Conservation (phyloP, 30 jellyfish, hydroid and myxozoan species). For the Hydractinia symbiolongicarpus region DNA sequence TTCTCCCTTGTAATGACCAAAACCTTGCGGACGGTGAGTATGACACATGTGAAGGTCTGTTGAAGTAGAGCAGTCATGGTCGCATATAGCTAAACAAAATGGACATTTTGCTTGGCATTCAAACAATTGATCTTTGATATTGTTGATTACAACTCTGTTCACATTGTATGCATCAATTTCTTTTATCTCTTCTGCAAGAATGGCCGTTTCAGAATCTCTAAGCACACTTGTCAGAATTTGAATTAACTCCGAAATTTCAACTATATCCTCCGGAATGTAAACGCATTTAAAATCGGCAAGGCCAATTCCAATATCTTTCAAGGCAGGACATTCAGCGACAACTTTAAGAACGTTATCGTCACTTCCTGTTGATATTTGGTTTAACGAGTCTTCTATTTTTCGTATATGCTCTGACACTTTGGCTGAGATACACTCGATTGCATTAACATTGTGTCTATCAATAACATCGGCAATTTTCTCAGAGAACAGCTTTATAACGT, state of each 20-base stretch:
- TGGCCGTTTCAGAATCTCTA: neutral
- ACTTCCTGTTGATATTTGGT: no score
- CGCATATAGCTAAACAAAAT: slow-evolving; percentile 13
- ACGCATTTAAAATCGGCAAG: no score
- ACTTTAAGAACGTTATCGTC: no score
- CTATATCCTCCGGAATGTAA: no score
- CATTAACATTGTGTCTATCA: no score
- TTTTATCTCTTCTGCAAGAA: neutral
- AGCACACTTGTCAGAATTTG: neutral
- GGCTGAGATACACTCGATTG: no score
- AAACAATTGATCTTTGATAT: neutral
- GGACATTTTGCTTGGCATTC: slow-evolving; percentile 18
- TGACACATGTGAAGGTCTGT: neutral
- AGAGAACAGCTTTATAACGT: neutral
- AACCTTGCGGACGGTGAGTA: slow-evolving; percentile 17
- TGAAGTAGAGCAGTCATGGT: neutral
- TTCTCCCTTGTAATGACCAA: neutral
- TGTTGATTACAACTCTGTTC: neutral
- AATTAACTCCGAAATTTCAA: no score
- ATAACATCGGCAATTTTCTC: neutral
- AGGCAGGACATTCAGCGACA: no score
- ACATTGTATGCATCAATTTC: neutral
- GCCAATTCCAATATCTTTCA: no score
- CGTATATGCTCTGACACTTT: no score
- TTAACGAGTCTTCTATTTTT: no score